Evolutionary conservation across 2,888 invertebrate species (phyloP).

Genomic region (Drosophila kambysellisi): DNA sequence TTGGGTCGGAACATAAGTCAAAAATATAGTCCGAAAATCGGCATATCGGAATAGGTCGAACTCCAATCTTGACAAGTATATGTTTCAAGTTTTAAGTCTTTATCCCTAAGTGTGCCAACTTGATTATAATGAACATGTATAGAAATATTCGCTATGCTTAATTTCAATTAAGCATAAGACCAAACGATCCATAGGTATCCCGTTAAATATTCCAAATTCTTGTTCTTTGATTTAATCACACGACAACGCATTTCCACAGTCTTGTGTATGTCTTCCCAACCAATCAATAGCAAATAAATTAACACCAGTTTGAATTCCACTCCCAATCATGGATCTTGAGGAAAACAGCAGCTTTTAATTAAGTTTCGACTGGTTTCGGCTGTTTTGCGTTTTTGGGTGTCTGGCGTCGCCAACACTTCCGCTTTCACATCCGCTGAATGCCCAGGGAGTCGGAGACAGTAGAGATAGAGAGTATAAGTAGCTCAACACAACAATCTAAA

Average conservation of each 20-base stretch:
- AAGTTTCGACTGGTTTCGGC: slow-evolving; percentile 55
- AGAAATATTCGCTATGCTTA: not conserved
- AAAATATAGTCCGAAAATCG: too few species aligned
- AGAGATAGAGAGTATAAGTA: slow-evolving; percentile 54
- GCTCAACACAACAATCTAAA: slow-evolving; percentile 80
- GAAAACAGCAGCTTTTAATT: slow-evolving; percentile 72
- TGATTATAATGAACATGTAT: not conserved
- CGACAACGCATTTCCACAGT: not conserved
- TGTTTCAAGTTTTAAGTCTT: too few species aligned
- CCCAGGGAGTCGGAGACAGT: slow-evolving; percentile 15
- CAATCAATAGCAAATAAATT: slow-evolving; percentile 5
- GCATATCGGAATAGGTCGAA: too few species aligned
- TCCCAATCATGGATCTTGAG: slow-evolving; percentile 4
- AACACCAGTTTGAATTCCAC: slow-evolving; percentile 2
- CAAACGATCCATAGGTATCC: not conserved
- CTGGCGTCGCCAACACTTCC: slow-evolving; percentile 59
- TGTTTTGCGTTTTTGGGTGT: slow-evolving; percentile 39
- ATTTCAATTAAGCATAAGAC: not conserved
- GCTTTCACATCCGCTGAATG: slow-evolving; percentile 34
- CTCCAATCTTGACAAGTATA: too few species aligned
- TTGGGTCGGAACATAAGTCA: too few species aligned
- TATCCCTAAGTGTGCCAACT: not conserved
- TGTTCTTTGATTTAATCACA: not conserved
- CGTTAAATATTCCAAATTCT: not conserved
- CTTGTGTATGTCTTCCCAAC: not conserved